Evolutionary conservation across 2,888 invertebrate genomes (phyloP), one percentile per base, ranked within the genome.

Genomic region (Rhagonycha lutea): DNA sequence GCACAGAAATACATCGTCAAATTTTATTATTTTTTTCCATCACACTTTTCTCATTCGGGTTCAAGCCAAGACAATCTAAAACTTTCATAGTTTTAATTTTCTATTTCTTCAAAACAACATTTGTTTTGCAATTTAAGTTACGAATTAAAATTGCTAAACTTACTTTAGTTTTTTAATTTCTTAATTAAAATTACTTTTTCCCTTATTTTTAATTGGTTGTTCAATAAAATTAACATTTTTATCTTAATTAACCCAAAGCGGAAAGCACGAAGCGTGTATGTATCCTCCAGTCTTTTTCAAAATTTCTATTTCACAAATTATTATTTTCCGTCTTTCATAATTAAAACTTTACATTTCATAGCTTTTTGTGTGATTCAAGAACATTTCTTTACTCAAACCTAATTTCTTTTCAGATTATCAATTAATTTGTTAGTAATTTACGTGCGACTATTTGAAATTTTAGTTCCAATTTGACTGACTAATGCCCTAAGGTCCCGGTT

Each of bases 1-100:
- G 76, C 47, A 69, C 76, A 70, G 76, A 67, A 72, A 72, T 72
- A 71, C 12, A 23, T 65, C 26, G 14, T 7, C 18, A 65, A 65
- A 65, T 65, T 65, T 65, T 65, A n/a, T 14, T 14, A n/a, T 14
- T 10, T 5, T 62, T 12, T 12, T n/a, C 2, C 32, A 32, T n/a
- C n/a, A 47, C n/a, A 47, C 18, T 47, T 47, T 47, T n/a, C 47
- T 47, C n/a, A n/a, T n/a, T n/a, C 47, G n/a, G 47, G n/a, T 47
- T n/a, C 47, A n/a, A 47, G 8, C 18, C 12, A n/a, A 65, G 24
- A 65, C 63, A 65, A 65, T 24, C 63, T 65, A 24, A 65, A 65
- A 65, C 24, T 65, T 65, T 23, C 9, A 24, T 65, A 65, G 63
- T 65, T 65, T 65, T 65, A 65, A 65, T 24, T 47, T 47, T 47